Evolutionary conservation across 1,140 invertebrate genomes (phyloP).

Genomic region (Drosophila simulans): DNA sequence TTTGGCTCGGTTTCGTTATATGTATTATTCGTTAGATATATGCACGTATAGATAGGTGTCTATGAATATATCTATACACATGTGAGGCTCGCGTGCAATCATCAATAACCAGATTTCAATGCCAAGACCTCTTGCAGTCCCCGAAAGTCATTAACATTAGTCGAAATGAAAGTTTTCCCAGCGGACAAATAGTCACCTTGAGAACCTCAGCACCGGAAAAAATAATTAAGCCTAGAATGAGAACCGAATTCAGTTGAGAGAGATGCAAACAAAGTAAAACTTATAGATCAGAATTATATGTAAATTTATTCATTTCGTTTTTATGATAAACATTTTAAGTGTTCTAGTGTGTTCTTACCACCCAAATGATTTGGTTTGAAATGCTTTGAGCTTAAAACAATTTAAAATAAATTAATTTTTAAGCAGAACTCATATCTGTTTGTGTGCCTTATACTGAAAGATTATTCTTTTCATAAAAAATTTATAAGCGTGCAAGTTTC

Average conservation of each 20-base stretch:
- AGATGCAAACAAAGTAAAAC: neutral
- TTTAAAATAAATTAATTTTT: no score
- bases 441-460: neutral
- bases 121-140: slow-evolving; percentile 37
- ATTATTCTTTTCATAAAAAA: neutral
- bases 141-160: slow-evolving; percentile 36
- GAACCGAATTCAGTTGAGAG: neutral
- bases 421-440: no score
- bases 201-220: slow-evolving; percentile 13
- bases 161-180: slow-evolving; percentile 43
- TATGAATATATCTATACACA: slow-evolving; percentile 11
- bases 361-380: no score
- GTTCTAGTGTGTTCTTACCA: no score
- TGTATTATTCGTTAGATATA: neutral
- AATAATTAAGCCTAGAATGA: neutral
- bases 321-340: no score
- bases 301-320: neutral
- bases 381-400: no score
- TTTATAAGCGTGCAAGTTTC: neutral
- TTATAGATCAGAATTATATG: neutral
- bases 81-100: slow-evolving; percentile 38
- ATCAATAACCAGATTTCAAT: slow-evolving; percentile 52
- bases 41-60: neutral
- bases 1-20: slow-evolving; percentile 3
- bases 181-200: slow-evolving; percentile 32